Conservation (phyloP, 2,797 vertebrate genomes). For the Crax fasciolata region DNA sequence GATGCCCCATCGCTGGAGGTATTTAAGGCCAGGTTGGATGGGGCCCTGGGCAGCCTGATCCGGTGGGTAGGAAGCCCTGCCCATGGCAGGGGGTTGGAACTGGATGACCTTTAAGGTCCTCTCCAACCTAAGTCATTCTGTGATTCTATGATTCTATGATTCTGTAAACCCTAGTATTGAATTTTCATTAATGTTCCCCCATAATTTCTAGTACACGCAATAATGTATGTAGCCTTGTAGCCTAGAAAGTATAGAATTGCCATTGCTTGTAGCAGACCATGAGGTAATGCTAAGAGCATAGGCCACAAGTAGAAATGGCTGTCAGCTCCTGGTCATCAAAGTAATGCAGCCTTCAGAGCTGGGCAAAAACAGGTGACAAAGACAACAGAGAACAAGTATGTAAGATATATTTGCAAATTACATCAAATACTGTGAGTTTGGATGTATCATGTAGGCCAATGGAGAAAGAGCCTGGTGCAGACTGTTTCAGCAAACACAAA, state of each 20-base stretch:
- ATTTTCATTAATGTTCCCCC: not conserved
- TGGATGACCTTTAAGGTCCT: no score
- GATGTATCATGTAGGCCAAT: not conserved
- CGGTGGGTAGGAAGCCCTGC: no score
- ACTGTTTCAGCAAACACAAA: not conserved
- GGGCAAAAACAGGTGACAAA: not conserved
- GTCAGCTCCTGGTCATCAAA: not conserved
- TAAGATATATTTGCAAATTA: not conserved
- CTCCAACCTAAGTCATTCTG: no score
- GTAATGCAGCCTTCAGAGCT: not conserved
- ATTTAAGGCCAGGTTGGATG: no score
- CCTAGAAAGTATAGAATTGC: not conserved
- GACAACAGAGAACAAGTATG: not conserved
- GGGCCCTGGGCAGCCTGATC: no score
- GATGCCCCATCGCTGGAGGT: no score
- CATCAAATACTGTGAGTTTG: not conserved
- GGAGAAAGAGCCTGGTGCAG: not conserved
- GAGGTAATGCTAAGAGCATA: not conserved
- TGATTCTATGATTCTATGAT: no score
- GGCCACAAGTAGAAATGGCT: not conserved
- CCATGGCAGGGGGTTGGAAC: no score
- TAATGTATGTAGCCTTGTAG: not conserved
- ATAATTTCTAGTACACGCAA: not conserved
- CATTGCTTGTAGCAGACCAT: not conserved
- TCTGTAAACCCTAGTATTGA: not conserved